Conservation (phyloP, 2,113 vertebrate species). For the Poeciliopsis turrubarensis region DNA sequence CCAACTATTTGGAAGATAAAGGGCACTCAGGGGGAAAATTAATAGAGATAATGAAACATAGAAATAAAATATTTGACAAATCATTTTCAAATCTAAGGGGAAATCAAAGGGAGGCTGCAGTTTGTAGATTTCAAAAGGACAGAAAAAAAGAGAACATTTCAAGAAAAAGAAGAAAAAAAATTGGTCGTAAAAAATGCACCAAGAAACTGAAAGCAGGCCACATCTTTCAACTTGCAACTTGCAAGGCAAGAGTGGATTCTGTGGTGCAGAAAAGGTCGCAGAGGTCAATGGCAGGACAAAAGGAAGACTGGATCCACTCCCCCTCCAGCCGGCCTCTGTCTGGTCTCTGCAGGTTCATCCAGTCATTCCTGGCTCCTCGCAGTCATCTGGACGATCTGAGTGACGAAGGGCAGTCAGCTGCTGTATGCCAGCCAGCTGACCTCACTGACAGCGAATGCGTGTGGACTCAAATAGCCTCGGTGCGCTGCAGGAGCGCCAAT, state of each 20-base stretch:
- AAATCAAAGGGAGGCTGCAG: constrained; percentile 6
- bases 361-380: constrained; percentile 26
- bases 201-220: not conserved
- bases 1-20: constrained; percentile 28
- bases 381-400: constrained; percentile 33
- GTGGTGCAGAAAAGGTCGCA: not conserved
- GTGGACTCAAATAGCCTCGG: constrained; percentile 33
- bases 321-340: not conserved
- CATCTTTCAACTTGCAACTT: not conserved
- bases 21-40: constrained; percentile 38
- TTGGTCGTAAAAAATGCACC: not conserved
- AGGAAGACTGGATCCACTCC: not conserved
- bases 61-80: constrained; percentile 6
- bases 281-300: not conserved
- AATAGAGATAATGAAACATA: constrained; percentile 24
- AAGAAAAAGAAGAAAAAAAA: too few species aligned
- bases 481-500: not conserved
- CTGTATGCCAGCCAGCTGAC: constrained; percentile 31
- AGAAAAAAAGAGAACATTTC: not conserved
- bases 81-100: constrained; percentile 7
- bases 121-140: too few species aligned
- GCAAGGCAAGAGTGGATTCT: not conserved
- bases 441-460: constrained; percentile 12
- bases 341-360: constrained; percentile 30
- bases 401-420: constrained; percentile 58